Percentiles rank a stretch among this genome's conserved stretches.
These are phyloP conservation scores for Eulemur coronatus DNA, from an alignment of 2,797 vertebrate genomes.

Conservation along the genomic window DNA sequence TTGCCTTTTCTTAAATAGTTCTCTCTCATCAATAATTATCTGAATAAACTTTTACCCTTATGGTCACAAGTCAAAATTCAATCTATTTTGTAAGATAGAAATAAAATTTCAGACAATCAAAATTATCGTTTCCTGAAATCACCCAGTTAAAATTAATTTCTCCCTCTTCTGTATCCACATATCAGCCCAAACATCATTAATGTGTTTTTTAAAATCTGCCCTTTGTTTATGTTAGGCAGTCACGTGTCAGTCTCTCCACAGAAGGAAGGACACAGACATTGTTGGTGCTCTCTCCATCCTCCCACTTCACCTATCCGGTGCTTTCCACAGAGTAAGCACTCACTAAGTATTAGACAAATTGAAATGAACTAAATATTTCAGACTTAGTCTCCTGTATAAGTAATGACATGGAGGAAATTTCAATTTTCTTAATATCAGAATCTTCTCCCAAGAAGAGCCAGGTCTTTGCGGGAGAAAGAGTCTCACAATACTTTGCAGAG, in stretches of 20 bases:
- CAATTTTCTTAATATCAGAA: neutral
- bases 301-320: neutral
- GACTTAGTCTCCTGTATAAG: neutral
- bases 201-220: neutral
- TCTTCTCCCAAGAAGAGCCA: neutral
- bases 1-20: neutral
- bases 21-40: neutral
- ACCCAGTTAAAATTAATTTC: neutral
- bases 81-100: neutral
- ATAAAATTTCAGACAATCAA: neutral
- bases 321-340: neutral
- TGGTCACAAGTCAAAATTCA: slow-evolving; percentile 34
- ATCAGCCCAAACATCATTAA: neutral
- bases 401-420: neutral
- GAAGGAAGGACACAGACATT: neutral
- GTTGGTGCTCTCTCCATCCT: neutral
- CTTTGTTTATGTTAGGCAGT: neutral
- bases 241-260: neutral
- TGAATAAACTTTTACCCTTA: neutral
- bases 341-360: neutral
- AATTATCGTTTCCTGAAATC: neutral
- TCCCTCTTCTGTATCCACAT: neutral
- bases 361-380: slow-evolving; percentile 9
- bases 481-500: neutral
- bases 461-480: neutral